Evolutionary conservation across 2,797 vertebrate genomes (phyloP), one percentile per base, ranked within the genome.

Genomic region (Neosalanx taihuensis): DNA sequence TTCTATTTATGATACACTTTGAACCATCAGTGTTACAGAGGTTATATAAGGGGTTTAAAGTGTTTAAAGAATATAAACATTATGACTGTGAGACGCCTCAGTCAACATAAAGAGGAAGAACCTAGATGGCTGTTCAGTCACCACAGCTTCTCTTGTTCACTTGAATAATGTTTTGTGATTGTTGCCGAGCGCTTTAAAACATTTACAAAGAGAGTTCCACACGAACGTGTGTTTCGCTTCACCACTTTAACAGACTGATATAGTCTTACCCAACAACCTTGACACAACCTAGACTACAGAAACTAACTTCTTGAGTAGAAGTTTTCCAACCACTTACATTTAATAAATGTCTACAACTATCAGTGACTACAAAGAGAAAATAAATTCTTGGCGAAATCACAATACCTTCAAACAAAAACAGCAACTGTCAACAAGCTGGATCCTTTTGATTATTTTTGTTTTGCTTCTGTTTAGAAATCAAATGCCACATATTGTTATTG

Each of bases 1-100:
- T 84, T 78, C 65, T 76, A 66, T 64, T 82, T 75, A 70, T 61
- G 68, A 73, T 78, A 67, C 74, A 76, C 61, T 76, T 57, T 58
- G 53, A 62, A 75, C 41, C 37, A 41, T 41, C 15, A 56, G 59
- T 73, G 53, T 75, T 33, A 29, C 68, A 23, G 57, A 30, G 60
- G n/a, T 60, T 26, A 26, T 26, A 26, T 26, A 26, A 30, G 69
- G 78, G 73, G 82, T 79, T 79, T 46, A 29, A 56, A 41, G 41
- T 65, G 64, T n/a, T 64, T 46, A 68, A 61, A 9, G 33, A 56
- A 20, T 3, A 20, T 3, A 26, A 15, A 3, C 3, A 49, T 4
- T 13, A 51, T 4, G 46, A 6, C 46, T 26, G 20, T 17, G 12
- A 66, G 51, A n/a, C 41, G 6, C 41, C 5, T 46, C 20, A 29